Conservation (phyloP, 2,888 invertebrate genomes). For the Clostera curtula region DNA sequence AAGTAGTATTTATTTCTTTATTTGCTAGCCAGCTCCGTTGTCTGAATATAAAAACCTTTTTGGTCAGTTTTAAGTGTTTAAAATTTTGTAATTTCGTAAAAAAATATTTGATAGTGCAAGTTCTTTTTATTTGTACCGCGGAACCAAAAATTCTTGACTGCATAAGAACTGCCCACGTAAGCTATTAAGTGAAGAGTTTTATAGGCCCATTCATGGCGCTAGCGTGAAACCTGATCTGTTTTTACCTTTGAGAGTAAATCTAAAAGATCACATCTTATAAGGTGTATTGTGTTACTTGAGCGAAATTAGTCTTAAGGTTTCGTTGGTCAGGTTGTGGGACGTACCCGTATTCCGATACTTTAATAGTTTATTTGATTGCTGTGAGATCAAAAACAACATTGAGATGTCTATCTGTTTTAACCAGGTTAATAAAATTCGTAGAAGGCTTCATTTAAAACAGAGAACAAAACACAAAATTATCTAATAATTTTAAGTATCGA, state of each 20-base stretch:
- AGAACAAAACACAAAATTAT: too few species aligned
- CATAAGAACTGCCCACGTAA: slow-evolving; percentile 46
- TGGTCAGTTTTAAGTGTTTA: not conserved
- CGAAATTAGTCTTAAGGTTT: slow-evolving; percentile 22
- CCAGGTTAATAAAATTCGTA: too few species aligned
- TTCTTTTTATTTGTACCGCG: not conserved
- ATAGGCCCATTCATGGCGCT: slow-evolving; percentile 57
- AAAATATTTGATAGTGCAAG: too few species aligned
- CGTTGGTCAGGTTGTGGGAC: not conserved
- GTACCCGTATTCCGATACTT: too few species aligned
- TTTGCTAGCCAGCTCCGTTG: too few species aligned
- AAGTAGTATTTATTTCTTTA: too few species aligned
- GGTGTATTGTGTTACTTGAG: slow-evolving; percentile 33
- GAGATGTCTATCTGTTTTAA: too few species aligned
- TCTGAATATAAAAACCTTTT: not conserved
- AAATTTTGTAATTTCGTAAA: too few species aligned
- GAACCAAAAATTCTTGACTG: slow-evolving; percentile 21
- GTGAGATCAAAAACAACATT: too few species aligned
- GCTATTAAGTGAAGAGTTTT: slow-evolving; percentile 58
- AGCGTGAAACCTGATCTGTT: slow-evolving; percentile 46
- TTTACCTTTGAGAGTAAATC: slow-evolving; percentile 44
- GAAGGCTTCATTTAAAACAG: too few species aligned
- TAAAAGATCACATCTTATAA: slow-evolving; percentile 27
- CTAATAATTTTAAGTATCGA: too few species aligned
- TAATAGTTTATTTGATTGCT: too few species aligned